Evolutionary conservation across 2,113 vertebrate species (phyloP), one percentile per base, ranked within the genome.

Genomic region (Prunella fulvescens): DNA sequence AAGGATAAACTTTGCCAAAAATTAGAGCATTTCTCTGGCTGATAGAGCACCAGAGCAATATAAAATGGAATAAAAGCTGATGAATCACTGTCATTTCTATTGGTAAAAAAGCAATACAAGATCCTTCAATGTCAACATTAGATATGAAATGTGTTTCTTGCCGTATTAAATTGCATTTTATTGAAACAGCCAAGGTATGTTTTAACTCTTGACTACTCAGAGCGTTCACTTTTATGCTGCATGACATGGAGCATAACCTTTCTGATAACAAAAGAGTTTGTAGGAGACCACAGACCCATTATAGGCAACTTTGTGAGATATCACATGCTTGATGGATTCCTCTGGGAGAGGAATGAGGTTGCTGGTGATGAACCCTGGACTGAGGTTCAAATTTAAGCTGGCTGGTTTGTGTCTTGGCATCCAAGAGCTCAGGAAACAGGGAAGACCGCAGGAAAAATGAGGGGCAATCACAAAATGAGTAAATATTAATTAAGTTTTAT

Each of bases 21-120:
- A 94, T 93, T 91, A 96, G 81, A 96, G 50, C 57, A 81, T 96
- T 95, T 92, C 65, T 95, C 76, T 93, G 82, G 57, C 72, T 94
- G 95, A 92, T 94, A 92, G 87, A 96, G 92, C 61, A 93, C 80
- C 83, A 90, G 28, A 93, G 89, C 94, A 96, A 95, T 94, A 97
- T 94, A 97, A 95, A 97, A 79, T 82, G 62, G 95, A 96, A 97
- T 94, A 95, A 94, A 94, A 95, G 70, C 90, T 95, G 95, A 96
- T 97, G 97, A 95, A 97, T 96, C 95, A 96, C 92, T 97, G 97
- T 96, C 90, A 96, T 97, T 95, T 96, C 95, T 96, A 89, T 95
- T 93, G 96, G 93, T 95, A 91, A 96, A 96, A 97, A 95, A 94
- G 90, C 88, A 96, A 90, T 94, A 94, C 87, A 92, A 91, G 95